Evolutionary conservation across 1,140 invertebrate species (phyloP).

Genomic region (Drosophila arawakana): DNA sequence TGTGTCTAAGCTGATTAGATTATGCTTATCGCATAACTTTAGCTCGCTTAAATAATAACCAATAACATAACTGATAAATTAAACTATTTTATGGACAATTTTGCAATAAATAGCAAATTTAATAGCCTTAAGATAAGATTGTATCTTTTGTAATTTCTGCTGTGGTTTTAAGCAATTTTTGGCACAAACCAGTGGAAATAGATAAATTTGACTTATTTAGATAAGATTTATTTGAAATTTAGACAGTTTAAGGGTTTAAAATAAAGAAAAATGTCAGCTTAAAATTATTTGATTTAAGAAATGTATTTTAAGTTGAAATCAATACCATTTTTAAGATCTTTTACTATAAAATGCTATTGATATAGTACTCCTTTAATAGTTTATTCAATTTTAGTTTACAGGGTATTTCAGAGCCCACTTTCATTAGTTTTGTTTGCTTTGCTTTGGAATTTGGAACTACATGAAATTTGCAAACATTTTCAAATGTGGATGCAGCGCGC

Average conservation of each 20-base stretch:
- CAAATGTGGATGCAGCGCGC: not conserved
- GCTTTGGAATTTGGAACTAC: slow-evolving; percentile 30
- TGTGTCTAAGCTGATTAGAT: slow-evolving; percentile 1
- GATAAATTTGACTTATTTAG: too few species aligned
- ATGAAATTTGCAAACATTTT: slow-evolving; percentile 39
- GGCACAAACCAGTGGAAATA: not conserved
- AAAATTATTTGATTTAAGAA: too few species aligned
- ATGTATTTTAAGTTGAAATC: too few species aligned
- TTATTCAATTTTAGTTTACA: not conserved
- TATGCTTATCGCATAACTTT: not conserved
- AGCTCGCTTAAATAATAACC: not conserved
- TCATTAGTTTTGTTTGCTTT: not conserved
- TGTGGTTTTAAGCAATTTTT: not conserved
- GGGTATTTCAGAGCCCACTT: slow-evolving; percentile 5
- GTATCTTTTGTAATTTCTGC: not conserved
- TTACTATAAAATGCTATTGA: too few species aligned
- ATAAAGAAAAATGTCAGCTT: too few species aligned
- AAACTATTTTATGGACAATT: not conserved
- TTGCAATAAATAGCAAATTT: slow-evolving; percentile 9
- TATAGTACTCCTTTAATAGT: too few species aligned
- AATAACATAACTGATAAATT: not conserved
- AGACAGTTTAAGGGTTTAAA: too few species aligned
- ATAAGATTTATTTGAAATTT: too few species aligned
- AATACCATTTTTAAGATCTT: too few species aligned
- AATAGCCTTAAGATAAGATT: slow-evolving; percentile 1